A percentile compares a stretch with the other conserved stretches of the same genome.
phyloP scores from a whole-genome alignment of 2,888 invertebrate species.

The Alviniconcha strummeri region DNA sequence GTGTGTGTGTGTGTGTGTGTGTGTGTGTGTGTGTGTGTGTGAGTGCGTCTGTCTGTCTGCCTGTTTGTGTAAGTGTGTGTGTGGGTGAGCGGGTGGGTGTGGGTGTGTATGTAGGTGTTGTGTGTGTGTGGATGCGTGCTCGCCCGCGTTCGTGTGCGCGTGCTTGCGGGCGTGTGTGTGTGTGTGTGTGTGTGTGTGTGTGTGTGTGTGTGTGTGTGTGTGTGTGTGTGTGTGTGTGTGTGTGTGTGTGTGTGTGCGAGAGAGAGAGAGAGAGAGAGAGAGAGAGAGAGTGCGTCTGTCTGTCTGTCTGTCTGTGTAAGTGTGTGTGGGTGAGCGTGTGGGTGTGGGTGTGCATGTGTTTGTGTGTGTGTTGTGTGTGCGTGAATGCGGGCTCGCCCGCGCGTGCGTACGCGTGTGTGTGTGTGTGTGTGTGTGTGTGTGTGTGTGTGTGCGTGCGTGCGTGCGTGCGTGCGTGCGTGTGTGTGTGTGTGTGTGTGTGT shows the following conservation, averaged over 20 bases:
- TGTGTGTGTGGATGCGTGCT: not conserved
- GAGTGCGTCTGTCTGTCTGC: no score
- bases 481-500: not conserved
- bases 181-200: conserved; percentile 24
- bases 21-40: no score
- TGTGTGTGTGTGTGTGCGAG: not conserved
- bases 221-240: conserved; percentile 1
- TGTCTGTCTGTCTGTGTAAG: not conserved
- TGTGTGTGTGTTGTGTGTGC: not conserved
- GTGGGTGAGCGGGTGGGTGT: no score
- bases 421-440: not conserved
- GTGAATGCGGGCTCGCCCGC: no score
- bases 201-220: conserved; percentile 11
- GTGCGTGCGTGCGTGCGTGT: not conserved
- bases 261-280: not conserved
- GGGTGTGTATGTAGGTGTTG: no score
- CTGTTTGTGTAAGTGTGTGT: no score
- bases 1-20: no score
- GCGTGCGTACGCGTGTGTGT: not conserved
- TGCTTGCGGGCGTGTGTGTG: conserved; percentile 4
- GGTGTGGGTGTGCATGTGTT: not conserved
- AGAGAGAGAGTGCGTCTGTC: not conserved
- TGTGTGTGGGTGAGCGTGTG: conserved; percentile 24
- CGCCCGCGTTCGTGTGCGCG: not conserved
- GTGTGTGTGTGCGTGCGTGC: conserved; percentile 3